Base-by-base conservation (phyloP, 2,797 vertebrate species). In the Echiichthys vipera region DNA sequence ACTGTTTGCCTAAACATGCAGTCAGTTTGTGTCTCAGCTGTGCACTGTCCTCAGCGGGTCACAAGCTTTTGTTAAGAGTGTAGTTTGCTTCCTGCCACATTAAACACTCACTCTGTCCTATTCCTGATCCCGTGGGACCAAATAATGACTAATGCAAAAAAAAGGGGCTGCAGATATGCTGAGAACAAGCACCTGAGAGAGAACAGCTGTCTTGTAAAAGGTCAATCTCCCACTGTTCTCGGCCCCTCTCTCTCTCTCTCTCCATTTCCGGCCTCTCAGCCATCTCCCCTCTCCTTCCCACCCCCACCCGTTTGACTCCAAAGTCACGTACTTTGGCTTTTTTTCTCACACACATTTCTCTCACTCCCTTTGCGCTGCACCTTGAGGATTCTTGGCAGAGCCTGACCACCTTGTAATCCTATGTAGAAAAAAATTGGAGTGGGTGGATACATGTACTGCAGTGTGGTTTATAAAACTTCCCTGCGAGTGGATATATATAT, bases 101-200 rank as follows among this genome's bases (percentile, higher is more conserved):
- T 71, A 83, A 88, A 83, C 80, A 64, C 83, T 88, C 72, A 29
- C 61, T 58, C 66, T 40, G 47, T 78, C 80, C 83, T 69, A 64
- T 94, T 94, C 89, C 91, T 81, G 92, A 92, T 95, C 96, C 95
- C 95, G 62, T 78, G 95, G 93, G 96, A 94, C 93, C 91, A 94
- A 95, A 95, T 95, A 96, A 96, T 96, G 95, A 96, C 94, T 95
- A 93, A 94, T 94, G 95, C 95, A 91, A 93, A 59, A 77, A 74
- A 91, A 91, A 92, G 85, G 94, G 94, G 94, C 93, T 92, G 94
- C 93, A 95, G 93, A 95, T 95, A 95, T 91, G 94, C 96, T 96
- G 96, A 95, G 96, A 97, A 96, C 90, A 95, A 95, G 94, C 96
- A 97, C 96, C 96, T 97, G 96, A 96, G 95, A 96, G 94, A 95